phyloP scores from a whole-genome alignment of 1,140 invertebrate species.

The Agrypnia vestita region DNA sequence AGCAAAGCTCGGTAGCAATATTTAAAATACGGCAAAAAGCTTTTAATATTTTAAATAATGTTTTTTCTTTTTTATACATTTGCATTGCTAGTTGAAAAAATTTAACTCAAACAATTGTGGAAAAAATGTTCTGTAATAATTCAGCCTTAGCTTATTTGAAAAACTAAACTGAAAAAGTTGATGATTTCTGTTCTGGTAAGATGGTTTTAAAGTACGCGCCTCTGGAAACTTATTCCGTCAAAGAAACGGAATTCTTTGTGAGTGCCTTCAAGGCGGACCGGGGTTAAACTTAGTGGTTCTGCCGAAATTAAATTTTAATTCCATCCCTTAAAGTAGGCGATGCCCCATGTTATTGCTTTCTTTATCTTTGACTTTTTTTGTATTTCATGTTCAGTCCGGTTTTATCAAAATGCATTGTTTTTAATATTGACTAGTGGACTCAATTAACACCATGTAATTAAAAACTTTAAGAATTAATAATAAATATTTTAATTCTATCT shows the following conservation, averaged over 20 bases:
- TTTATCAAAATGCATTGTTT: constrained; percentile 17
- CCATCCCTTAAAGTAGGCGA: constrained; percentile 12
- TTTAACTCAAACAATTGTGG: too few relatives aligned
- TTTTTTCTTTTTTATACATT: too few relatives aligned
- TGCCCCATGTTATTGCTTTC: constrained; percentile 20
- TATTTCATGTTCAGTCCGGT: neutral
- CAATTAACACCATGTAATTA: neutral
- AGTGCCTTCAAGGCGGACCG: constrained; percentile 30
- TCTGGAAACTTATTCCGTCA: constrained; percentile 46
- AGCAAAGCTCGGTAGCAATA: too few relatives aligned
- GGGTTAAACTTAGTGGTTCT: constrained; percentile 55
- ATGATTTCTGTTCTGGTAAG: constrained; percentile 35
- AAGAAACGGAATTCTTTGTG: constrained; percentile 57
- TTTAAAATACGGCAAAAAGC: too few relatives aligned
- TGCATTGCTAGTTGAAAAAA: too few relatives aligned
- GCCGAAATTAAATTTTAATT: constrained; percentile 54
- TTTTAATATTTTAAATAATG: too few relatives aligned
- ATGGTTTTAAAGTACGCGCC: constrained; percentile 16
- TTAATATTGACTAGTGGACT: neutral
- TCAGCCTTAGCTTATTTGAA: constrained; percentile 14
- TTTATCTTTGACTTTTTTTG: constrained; percentile 18
- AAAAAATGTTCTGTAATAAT: constrained; percentile 12
- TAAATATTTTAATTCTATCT: neutral
- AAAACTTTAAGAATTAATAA: neutral
- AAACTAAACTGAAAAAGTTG: constrained; percentile 36